phyloP scores from a whole-genome alignment of 2,797 vertebrate genomes.

The Gobio occitaniae region DNA sequence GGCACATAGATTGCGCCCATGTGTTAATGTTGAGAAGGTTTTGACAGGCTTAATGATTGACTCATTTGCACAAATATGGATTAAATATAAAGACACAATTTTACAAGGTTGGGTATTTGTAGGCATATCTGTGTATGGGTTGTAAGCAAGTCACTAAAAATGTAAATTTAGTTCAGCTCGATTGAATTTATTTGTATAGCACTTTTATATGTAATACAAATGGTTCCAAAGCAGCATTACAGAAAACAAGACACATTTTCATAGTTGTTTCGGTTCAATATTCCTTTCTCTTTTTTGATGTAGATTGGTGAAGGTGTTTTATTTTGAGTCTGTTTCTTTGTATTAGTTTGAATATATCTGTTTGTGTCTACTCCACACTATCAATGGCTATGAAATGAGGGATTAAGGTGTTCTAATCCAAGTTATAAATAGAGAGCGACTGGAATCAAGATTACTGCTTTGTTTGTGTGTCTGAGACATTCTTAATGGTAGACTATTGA shows the following conservation, averaged over 20 bases:
- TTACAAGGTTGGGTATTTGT: background rate
- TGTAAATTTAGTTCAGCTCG: background rate
- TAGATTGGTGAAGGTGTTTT: slow-evolving; percentile 11
- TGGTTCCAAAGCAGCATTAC: background rate
- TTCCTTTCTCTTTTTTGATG: background rate
- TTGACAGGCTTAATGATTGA: background rate
- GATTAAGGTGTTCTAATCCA: slow-evolving; percentile 75
- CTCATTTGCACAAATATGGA: background rate
- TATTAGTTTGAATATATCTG: slow-evolving; percentile 1
- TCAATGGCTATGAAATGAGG: slow-evolving; percentile 65
- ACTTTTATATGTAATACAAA: background rate
- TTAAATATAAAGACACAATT: background rate
- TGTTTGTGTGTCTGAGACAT: slow-evolving; percentile 42
- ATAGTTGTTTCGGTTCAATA: background rate
- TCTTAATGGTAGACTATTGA: slow-evolving; percentile 43
- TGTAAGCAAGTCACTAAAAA: background rate
- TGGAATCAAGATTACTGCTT: slow-evolving; percentile 68
- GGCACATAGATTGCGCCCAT: background rate
- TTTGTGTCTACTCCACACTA: slow-evolving; percentile 4
- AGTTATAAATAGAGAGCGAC: slow-evolving; percentile 72
- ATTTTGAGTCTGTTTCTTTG: background rate
- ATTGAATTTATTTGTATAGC: background rate
- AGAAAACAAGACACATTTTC: background rate
- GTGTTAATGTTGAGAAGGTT: background rate
- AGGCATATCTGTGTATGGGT: background rate